phyloP scores from a whole-genome alignment of 2,113 vertebrate species.

The Notothenia rossii region DNA sequence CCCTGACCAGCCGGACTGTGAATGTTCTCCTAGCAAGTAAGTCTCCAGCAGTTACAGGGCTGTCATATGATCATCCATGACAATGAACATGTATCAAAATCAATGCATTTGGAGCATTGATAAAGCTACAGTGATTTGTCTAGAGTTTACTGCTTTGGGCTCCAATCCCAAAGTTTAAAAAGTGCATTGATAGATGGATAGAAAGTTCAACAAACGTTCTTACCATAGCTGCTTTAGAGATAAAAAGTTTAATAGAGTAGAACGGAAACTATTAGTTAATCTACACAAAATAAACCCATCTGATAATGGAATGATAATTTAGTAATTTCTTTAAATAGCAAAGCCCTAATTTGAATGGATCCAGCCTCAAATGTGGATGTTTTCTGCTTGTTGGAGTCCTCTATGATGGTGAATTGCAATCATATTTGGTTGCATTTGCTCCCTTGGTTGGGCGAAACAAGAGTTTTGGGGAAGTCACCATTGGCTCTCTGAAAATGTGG shows the following conservation, averaged over 20 bases:
- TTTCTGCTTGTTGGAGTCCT: background rate
- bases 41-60: conserved; percentile 63
- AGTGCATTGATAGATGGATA: background rate
- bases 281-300: background rate
- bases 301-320: too few relatives aligned
- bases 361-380: background rate
- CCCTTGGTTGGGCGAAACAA: background rate
- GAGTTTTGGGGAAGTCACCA: background rate
- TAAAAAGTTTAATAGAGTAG: background rate
- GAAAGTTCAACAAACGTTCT: background rate
- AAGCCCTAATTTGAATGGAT: too few relatives aligned
- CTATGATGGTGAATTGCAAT: background rate
- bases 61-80: background rate
- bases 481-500: background rate
- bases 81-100: background rate
- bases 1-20: conserved; percentile 90
- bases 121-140: background rate
- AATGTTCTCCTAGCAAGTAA: conserved; percentile 90
- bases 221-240: background rate
- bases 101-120: background rate
- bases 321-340: too few relatives aligned
- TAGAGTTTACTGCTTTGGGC: background rate
- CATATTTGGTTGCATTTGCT: background rate
- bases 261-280: background rate
- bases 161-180: background rate